Evolutionary conservation across 1,140 invertebrate species (phyloP).

Genomic region (Drosophila sulfurigaster): DNA sequence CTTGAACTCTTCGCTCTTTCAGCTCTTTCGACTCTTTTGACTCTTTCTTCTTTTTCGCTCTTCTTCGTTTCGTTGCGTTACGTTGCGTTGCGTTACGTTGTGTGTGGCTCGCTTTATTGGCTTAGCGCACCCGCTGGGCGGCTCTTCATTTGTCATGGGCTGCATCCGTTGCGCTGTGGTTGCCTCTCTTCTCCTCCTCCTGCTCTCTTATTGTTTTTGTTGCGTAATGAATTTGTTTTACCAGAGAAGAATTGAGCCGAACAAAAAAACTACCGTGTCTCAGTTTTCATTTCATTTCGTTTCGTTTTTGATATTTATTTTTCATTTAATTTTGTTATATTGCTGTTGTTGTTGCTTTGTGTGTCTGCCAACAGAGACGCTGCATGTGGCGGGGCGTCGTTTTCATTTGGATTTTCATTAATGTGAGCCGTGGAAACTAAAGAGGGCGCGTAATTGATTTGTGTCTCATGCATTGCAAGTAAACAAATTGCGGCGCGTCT

Average conservation of each 20-base stretch:
- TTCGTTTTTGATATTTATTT: slow-evolving; percentile 23
- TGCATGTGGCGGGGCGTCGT: slow-evolving; percentile 57
- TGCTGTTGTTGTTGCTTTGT: slow-evolving; percentile 9
- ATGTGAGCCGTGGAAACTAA: slow-evolving; percentile 59
- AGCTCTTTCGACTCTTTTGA: no score
- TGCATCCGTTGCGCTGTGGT: slow-evolving; percentile 45
- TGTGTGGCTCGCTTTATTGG: slow-evolving; percentile 65
- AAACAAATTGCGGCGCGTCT: slow-evolving; percentile 32
- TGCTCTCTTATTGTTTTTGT: slow-evolving; percentile 22
- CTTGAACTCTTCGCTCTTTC: neutral
- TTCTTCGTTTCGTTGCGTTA: neutral
- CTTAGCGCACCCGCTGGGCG: slow-evolving; percentile 69
- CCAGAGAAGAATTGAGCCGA: slow-evolving; percentile 47
- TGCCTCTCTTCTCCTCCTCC: slow-evolving; percentile 8
- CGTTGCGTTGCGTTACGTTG: slow-evolving; percentile 10
- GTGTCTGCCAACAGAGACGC: slow-evolving; percentile 23
- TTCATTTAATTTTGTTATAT: slow-evolving; percentile 19
- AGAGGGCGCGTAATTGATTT: slow-evolving; percentile 68
- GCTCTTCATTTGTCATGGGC: slow-evolving; percentile 69
- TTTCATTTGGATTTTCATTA: slow-evolving; percentile 77
- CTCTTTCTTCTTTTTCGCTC: no score
- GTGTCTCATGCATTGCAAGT: slow-evolving; percentile 32
- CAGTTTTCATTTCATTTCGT: slow-evolving; percentile 47
- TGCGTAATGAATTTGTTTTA: slow-evolving; percentile 75
- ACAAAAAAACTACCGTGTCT: slow-evolving; percentile 50